Base-by-base conservation (phyloP, 2,113 vertebrate species). In the Polypterus bichir region DNA sequence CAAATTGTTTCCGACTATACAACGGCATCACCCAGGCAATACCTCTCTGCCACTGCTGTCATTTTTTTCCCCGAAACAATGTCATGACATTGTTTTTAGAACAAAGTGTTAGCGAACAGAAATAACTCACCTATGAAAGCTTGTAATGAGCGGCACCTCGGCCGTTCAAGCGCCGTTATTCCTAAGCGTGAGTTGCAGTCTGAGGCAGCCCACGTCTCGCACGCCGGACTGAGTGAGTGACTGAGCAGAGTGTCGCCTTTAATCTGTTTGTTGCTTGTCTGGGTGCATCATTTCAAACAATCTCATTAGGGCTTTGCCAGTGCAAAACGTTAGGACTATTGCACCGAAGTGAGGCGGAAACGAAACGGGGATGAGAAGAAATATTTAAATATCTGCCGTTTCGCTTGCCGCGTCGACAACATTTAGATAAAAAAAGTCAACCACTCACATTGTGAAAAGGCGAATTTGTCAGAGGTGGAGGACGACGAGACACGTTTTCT, bases 41-140 rank as follows among this genome's bases (percentile, higher is more conserved):
- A 27, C 27, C 27, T 4, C 44, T 56, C 54, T 3, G 3, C n/a
- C 6, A 27, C 9, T 9, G 9, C n/a, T 56, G 54, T 27, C 54
- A 27, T 10, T 27, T 56, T 56, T 56, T 7, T 56, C 27, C 27
- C 27, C 3, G 0, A 6, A 66, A 51, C 47, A 65, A 48, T 58
- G 60, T 66, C 44, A 49, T 63, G n/a, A 66, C 57, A 68, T 11
- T 59, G 2, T 65, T 74, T 27, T 66, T 59, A 63, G 1, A 45
- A 66, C 65, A 68, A 71, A 46, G 48, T 49, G 63, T 64, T 59
- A 68, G 62, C 3, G 4, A 5, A 54, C 6, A 48, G 5, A 63
- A 66, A 61, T 5, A 69, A 67, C 68, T 76, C 61, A 72, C 51
- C 58, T 59, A 64, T 64, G 68, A 77, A 78, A 67, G 44, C 60